These are phyloP conservation scores for Cephalopholis sonnerati DNA, from an alignment of 2,113 vertebrate genomes.

Conservation along the genomic window DNA sequence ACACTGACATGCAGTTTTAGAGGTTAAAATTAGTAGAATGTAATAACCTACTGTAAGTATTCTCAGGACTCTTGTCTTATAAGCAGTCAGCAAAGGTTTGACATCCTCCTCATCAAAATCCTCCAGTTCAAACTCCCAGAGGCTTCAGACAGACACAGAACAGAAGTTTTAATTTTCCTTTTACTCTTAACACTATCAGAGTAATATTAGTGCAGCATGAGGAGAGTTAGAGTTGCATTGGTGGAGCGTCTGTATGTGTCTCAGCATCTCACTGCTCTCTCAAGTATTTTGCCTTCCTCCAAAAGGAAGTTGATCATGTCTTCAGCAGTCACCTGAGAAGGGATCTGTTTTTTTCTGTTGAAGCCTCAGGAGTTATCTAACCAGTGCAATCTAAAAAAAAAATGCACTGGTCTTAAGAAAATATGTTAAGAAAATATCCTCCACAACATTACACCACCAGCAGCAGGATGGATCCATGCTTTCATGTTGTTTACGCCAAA, in stretches of 20 bases:
- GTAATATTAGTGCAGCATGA: too few species aligned
- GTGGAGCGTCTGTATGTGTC: not conserved
- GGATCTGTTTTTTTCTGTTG: slow-evolving; percentile 11
- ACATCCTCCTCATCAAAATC: not conserved
- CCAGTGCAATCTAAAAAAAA: slow-evolving; percentile 8
- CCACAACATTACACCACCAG: not conserved
- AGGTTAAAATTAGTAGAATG: not conserved
- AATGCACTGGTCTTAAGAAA: not conserved
- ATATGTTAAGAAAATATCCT: not conserved
- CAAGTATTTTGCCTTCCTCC: not conserved
- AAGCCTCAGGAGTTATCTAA: slow-evolving; percentile 5
- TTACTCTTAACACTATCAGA: too few species aligned
- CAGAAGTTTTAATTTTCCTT: not conserved
- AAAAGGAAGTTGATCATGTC: not conserved
- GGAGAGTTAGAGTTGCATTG: too few species aligned
- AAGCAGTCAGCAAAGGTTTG: slow-evolving; percentile 5
- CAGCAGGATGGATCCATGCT: not conserved
- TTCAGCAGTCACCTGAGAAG: not conserved
- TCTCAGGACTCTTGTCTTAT: not conserved
- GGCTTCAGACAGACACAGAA: not conserved
- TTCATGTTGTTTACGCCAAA: too few species aligned
- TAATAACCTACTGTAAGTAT: not conserved
- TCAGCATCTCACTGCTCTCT: not conserved
- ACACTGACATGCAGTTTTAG: not conserved
- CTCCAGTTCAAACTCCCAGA: slow-evolving; percentile 15